Conservation (phyloP, 1,140 invertebrate species). For the Drosophila equinoxialis region DNA sequence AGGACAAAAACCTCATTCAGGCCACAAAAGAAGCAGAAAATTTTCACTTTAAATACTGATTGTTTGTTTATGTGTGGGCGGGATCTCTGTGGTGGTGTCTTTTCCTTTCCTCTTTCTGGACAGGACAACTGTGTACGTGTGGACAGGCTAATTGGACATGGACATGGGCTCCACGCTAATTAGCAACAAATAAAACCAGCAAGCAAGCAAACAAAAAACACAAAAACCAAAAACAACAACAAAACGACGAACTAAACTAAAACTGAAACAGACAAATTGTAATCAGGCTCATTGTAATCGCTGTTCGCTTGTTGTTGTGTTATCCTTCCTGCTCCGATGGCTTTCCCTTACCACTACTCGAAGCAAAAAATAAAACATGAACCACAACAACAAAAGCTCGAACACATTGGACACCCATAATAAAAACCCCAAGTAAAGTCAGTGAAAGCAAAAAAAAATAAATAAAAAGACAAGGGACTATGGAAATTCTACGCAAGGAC, state of each 20-base stretch:
- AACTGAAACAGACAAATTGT: slow-evolving; percentile 48
- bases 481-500: slow-evolving; percentile 26
- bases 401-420: slow-evolving; percentile 22
- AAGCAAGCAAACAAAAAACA: slow-evolving; percentile 30
- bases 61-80: background rate
- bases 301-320: slow-evolving; percentile 16
- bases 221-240: background rate
- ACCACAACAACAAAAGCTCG: slow-evolving; percentile 37
- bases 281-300: slow-evolving; percentile 38
- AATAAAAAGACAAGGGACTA: slow-evolving; percentile 13
- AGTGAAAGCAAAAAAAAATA: slow-evolving; percentile 5
- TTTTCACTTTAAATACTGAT: slow-evolving; percentile 7
- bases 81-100: background rate
- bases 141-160: slow-evolving; percentile 22
- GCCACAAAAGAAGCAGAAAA: background rate
- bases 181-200: slow-evolving; percentile 18
- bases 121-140: slow-evolving; percentile 1
- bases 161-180: slow-evolving; percentile 12
- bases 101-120: background rate
- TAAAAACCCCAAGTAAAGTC: slow-evolving; percentile 26
- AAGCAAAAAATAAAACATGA: slow-evolving; percentile 27
- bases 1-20: background rate
- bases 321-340: slow-evolving; percentile 5
- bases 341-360: slow-evolving; percentile 5
- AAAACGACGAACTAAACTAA: slow-evolving; percentile 41